Conservation (phyloP, 2,888 invertebrate genomes). For the Yponomeuta plumbellus region DNA sequence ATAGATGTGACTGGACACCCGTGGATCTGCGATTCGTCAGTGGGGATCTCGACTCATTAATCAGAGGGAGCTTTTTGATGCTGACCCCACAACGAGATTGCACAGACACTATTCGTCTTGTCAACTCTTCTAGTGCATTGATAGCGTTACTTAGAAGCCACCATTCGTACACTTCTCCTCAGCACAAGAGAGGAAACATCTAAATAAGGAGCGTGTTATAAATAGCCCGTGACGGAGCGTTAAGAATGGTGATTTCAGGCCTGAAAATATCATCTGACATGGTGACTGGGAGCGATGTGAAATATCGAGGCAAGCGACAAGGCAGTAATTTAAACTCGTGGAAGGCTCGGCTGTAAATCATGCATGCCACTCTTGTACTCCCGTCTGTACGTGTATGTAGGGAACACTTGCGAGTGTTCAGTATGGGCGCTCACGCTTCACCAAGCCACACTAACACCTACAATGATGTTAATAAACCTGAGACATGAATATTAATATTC, state of each 20-base stretch:
- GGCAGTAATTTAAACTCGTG: conserved; percentile 66
- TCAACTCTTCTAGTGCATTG: conserved; percentile 38
- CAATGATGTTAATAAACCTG: conserved; percentile 48
- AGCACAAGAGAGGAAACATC: conserved; percentile 25
- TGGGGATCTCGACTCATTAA: conserved; percentile 43
- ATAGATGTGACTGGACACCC: neutral
- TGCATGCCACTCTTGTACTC: conserved; percentile 60
- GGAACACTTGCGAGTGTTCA: neutral
- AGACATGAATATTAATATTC: conserved; percentile 57
- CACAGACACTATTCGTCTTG: conserved; percentile 54
- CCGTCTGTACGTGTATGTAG: neutral
- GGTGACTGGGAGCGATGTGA: conserved; percentile 52
- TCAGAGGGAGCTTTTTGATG: conserved; percentile 59
- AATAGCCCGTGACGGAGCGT: conserved; percentile 54
- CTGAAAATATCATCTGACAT: conserved; percentile 39
- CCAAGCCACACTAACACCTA: conserved; percentile 47
- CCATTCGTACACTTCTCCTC: conserved; percentile 17
- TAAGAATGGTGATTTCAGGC: conserved; percentile 57
- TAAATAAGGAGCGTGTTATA: conserved; percentile 62
- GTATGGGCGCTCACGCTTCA: conserved; percentile 55
- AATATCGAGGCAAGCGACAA: conserved; percentile 52
- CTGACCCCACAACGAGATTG: conserved; percentile 43
- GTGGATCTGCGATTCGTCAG: conserved; percentile 52
- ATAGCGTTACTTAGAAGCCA: conserved; percentile 16
- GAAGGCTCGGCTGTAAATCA: conserved; percentile 59